Conservation (phyloP, 2,888 invertebrate genomes). For the Empis livida region DNA sequence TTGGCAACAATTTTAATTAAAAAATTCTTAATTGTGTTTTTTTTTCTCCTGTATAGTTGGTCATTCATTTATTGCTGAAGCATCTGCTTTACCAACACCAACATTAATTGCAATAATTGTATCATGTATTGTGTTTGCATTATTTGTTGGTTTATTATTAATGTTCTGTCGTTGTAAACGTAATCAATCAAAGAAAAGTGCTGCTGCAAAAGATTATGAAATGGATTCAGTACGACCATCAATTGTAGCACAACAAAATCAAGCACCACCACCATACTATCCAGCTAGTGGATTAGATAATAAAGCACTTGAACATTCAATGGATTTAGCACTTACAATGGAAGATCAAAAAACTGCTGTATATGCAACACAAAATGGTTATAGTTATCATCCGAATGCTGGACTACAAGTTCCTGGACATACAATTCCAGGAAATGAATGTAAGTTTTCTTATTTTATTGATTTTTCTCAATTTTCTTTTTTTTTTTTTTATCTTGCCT, state of each 20-base stretch:
- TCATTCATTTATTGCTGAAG: conserved; percentile 66
- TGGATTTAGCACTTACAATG: conserved; percentile 69
- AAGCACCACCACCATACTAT: conserved; percentile 81
- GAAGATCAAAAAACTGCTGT: conserved; percentile 78
- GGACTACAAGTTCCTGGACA: conserved; percentile 49
- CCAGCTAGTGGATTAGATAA: conserved; percentile 82
- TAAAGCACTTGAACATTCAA: conserved; percentile 79
- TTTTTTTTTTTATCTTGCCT: not conserved
- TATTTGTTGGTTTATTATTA: conserved; percentile 60
- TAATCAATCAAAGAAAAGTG: conserved; percentile 67
- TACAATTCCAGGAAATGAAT: conserved; percentile 65
- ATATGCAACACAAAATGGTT: conserved; percentile 72
- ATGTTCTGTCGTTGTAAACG: conserved; percentile 78
- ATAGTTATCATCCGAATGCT: conserved; percentile 68
- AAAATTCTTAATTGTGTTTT: not conserved
- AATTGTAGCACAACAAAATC: conserved; percentile 73
- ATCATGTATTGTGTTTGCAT: conserved; percentile 64
- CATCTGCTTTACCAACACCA: conserved; percentile 61
- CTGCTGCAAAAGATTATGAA: conserved; percentile 76
- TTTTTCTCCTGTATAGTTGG: conserved; percentile 47
- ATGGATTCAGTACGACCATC: conserved; percentile 78
- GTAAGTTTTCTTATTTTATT: conserved; percentile 42
- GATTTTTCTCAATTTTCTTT: not conserved
- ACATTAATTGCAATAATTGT: conserved; percentile 67
- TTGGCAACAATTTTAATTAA: not conserved